Conservation (phyloP, 2,888 invertebrate genomes). For the Emmelina monodactyla region DNA sequence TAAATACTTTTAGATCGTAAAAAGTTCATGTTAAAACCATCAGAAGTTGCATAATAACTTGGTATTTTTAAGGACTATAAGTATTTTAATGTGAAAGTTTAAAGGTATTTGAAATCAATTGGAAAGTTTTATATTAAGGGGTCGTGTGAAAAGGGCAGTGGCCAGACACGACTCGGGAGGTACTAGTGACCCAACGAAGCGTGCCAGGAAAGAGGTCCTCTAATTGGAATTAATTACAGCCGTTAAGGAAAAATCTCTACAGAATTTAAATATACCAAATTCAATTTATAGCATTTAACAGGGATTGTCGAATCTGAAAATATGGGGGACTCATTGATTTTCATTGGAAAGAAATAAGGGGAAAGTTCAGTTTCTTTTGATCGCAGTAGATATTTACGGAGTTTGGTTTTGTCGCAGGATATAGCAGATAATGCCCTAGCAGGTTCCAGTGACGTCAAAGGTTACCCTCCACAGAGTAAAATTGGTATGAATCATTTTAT, state of each 20-base stretch:
- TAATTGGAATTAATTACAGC: conserved; percentile 34
- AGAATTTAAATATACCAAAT: conserved; percentile 6
- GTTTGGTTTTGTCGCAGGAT: conserved; percentile 29
- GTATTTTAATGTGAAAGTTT: too few relatives aligned
- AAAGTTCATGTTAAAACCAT: background rate
- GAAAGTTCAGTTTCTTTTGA: background rate
- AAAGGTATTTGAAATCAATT: too few relatives aligned
- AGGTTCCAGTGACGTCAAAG: conserved; percentile 38
- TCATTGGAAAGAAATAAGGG: background rate
- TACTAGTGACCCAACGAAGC: conserved; percentile 31
- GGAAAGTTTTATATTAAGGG: conserved; percentile 27
- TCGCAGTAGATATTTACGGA: background rate
- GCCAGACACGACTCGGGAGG: conserved; percentile 21
- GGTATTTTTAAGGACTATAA: background rate
- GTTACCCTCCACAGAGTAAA: conserved; percentile 12
- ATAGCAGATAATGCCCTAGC: conserved; percentile 38
- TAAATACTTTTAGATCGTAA: background rate
- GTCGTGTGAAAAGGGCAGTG: conserved; percentile 22
- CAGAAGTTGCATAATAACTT: too few relatives aligned
- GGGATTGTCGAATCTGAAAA: background rate
- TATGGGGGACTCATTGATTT: background rate
- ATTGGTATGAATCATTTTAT: background rate
- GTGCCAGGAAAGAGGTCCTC: conserved; percentile 21
- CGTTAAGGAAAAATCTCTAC: conserved; percentile 15
- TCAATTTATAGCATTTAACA: conserved; percentile 11